Evolutionary conservation across 2,888 invertebrate species (phyloP).

Genomic region (Cancer borealis): DNA sequence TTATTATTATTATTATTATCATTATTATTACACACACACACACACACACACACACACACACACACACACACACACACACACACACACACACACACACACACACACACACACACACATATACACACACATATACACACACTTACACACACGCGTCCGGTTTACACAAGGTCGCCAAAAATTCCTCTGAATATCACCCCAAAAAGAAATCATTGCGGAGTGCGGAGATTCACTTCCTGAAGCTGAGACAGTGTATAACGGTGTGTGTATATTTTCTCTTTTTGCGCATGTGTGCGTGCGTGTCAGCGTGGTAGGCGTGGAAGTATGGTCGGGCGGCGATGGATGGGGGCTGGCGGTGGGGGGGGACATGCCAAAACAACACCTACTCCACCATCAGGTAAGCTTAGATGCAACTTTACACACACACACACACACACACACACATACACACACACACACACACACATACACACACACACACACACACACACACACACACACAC

Average conservation of each 20-base stretch:
- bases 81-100: constrained; percentile 11
- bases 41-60: not conserved
- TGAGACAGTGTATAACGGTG: constrained; percentile 25
- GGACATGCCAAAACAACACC: not conserved
- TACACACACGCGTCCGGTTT: not conserved
- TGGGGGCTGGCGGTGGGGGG: not conserved
- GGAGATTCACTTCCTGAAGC: not conserved
- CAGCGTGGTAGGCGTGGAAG: constrained; percentile 30
- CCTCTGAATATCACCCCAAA: not conserved
- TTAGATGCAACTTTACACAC: not conserved
- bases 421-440: constrained; percentile 10
- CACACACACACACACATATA: not conserved
- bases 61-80: constrained; percentile 9
- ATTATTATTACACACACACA: no score
- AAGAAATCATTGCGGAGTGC: not conserved
- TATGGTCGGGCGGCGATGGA: constrained; percentile 30
- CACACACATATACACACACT: not conserved
- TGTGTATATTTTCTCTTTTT: constrained; percentile 15
- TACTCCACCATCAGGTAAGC: constrained; percentile 37
- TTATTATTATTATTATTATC: no score
- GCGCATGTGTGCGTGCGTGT: not conserved
- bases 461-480: not conserved
- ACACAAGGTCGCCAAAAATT: constrained; percentile 20
- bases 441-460: constrained; percentile 2
- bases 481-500: constrained; percentile 36